Conservation (phyloP, 2,113 vertebrate genomes). For the Pelvicachromis taeniatus region DNA sequence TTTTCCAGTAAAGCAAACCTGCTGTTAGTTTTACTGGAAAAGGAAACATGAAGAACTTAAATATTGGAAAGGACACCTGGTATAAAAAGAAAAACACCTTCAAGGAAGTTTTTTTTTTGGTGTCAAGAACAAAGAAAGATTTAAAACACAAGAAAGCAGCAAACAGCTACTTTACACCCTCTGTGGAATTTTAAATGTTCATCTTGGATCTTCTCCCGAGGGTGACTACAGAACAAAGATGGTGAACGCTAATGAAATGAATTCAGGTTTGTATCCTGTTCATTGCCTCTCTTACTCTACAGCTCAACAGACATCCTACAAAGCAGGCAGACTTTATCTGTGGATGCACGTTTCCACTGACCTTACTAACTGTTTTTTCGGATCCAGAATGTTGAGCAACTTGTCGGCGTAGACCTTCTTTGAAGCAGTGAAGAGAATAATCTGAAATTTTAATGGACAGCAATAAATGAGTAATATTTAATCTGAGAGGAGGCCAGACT, state of each 20-base stretch:
- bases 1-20: not conserved
- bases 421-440: conserved; percentile 99
- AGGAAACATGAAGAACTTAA: not conserved
- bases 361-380: conserved; percentile 98
- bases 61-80: not conserved
- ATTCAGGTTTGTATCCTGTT: not conserved
- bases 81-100: not conserved
- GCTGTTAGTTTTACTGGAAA: not conserved
- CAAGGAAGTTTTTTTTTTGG: not conserved
- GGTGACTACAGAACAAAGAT: not conserved
- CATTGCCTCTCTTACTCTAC: not conserved
- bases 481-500: not conserved
- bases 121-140: not conserved
- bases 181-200: not conserved
- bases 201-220: not conserved
- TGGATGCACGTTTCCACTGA: conserved; percentile 57
- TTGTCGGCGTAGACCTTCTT: conserved; percentile 99
- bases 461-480: not conserved
- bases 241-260: not conserved
- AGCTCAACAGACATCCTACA: not conserved
- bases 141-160: not conserved
- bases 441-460: conserved; percentile 70
- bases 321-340: not conserved
- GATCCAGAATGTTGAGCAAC: conserved; percentile 97
- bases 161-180: not conserved